Evolutionary conservation across 37 sponge, comb jelly and placozoan genomes (phyloP).

Genomic region (Lycopodina hypogea): DNA sequence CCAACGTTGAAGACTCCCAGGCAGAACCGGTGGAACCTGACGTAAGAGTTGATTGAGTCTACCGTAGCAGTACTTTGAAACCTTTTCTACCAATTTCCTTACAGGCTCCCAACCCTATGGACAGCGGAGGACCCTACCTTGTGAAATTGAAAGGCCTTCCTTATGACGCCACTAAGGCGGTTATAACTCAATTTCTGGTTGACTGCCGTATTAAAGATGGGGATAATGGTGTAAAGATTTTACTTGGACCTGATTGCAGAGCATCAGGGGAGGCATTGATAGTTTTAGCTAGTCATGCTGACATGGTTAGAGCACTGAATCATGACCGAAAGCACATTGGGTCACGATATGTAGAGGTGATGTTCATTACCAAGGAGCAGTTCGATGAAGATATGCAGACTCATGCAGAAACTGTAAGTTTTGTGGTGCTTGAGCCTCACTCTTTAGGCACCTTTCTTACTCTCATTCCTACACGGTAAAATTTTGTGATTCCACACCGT

Average conservation of each 20-base stretch:
- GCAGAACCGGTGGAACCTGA: too few species aligned
- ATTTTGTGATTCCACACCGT: too few species aligned
- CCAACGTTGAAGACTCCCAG: too few species aligned
- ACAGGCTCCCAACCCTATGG: neutral
- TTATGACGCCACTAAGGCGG: slow-evolving; percentile 57
- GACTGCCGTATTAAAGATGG: slow-evolving; percentile 41
- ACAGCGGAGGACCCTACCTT: slow-evolving; percentile 18
- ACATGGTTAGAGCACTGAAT: slow-evolving; percentile 51
- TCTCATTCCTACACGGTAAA: too few species aligned
- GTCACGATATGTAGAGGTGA: slow-evolving; percentile 64
- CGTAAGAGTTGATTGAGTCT: too few species aligned
- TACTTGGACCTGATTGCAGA: slow-evolving; percentile 54
- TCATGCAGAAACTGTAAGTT: slow-evolving; percentile 39
- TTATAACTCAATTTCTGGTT: slow-evolving; percentile 60
- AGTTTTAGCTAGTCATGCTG: slow-evolving; percentile 31
- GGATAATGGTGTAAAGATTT: slow-evolving; percentile 48
- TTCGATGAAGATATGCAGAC: slow-evolving; percentile 30
- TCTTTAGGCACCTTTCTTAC: too few species aligned
- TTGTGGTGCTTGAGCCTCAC: neutral
- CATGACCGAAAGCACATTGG: slow-evolving; percentile 50
- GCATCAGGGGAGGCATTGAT: slow-evolving; percentile 66
- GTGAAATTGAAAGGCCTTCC: slow-evolving; percentile 66
- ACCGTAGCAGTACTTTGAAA: too few species aligned
- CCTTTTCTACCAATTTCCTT: too few species aligned
- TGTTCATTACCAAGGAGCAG: slow-evolving; percentile 25